phyloP scores from a whole-genome alignment of 2,888 invertebrate species.

The Protonemura montana region DNA sequence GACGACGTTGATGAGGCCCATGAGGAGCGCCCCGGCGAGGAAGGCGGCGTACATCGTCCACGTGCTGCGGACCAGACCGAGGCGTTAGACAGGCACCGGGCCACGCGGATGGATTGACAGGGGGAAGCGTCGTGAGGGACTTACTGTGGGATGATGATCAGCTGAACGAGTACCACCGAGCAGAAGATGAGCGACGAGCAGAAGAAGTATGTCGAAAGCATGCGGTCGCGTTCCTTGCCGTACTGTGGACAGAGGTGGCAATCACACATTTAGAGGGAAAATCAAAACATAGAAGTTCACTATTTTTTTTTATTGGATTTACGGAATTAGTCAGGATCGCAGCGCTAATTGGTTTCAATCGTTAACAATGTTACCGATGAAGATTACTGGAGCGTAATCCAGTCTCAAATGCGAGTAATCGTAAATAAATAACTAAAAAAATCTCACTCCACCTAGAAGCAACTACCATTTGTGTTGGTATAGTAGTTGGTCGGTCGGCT shows the following conservation, averaged over 20 bases:
- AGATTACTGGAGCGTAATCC: too few species aligned
- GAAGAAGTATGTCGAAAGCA: slow-evolving; percentile 85
- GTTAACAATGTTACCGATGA: too few species aligned
- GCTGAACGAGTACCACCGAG: slow-evolving; percentile 56
- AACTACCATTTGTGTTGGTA: too few species aligned
- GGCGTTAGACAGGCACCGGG: background rate
- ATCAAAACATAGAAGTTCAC: too few species aligned
- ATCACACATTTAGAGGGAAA: too few species aligned
- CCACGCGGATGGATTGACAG: background rate
- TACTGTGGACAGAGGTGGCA: slow-evolving; percentile 75
- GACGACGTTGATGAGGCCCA: slow-evolving; percentile 64
- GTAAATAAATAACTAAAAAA: too few species aligned
- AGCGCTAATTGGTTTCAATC: too few species aligned
- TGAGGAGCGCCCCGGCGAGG: slow-evolving; percentile 52
- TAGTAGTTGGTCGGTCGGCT: too few species aligned
- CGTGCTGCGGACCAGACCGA: slow-evolving; percentile 49
- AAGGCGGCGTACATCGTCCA: slow-evolving; percentile 46
- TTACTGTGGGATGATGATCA: slow-evolving; percentile 54
- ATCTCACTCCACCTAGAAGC: too few species aligned
- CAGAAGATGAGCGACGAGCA: slow-evolving; percentile 78
- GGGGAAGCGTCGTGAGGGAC: slow-evolving; percentile 8
- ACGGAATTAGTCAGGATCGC: too few species aligned
- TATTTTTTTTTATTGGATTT: too few species aligned
- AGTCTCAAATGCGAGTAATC: too few species aligned
- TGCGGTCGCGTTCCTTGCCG: slow-evolving; percentile 80